These are phyloP conservation scores for Chrysemys picta DNA, from an alignment of 2,113 vertebrate species.

Conservation along the genomic window DNA sequence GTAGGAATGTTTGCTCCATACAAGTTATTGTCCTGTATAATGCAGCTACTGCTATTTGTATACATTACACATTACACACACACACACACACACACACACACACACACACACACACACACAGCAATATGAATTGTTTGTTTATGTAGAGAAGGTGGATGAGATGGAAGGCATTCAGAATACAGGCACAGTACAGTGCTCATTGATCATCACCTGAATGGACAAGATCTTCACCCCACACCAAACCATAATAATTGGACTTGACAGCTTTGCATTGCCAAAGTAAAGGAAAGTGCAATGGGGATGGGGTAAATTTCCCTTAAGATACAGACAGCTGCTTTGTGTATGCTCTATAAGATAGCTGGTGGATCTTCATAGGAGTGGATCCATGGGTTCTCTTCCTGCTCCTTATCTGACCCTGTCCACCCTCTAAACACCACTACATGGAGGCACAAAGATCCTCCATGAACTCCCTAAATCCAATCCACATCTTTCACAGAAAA, in stretches of 20 bases:
- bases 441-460: neutral
- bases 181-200: neutral
- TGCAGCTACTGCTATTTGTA: neutral
- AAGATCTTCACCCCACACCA: neutral
- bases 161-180: neutral
- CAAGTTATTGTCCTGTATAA: neutral
- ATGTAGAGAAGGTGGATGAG: neutral
- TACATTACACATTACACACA: neutral
- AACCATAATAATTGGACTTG: neutral
- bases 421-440: neutral
- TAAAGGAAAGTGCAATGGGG: too few relatives aligned
- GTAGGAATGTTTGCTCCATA: neutral
- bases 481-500: neutral
- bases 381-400: neutral
- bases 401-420: neutral
- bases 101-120: neutral
- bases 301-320: too few relatives aligned
- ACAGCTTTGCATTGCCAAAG: neutral
- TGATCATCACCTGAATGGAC: neutral
- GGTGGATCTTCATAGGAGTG: neutral
- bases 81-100: neutral
- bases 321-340: too few relatives aligned
- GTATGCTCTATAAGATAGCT: too few relatives aligned
- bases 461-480: neutral
- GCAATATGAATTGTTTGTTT: neutral